A percentile compares a stretch with the other conserved stretches of the same genome.
Evolutionary conservation across 2,888 invertebrate genomes (phyloP).

Genomic region (Rhamnusium bicolor): DNA sequence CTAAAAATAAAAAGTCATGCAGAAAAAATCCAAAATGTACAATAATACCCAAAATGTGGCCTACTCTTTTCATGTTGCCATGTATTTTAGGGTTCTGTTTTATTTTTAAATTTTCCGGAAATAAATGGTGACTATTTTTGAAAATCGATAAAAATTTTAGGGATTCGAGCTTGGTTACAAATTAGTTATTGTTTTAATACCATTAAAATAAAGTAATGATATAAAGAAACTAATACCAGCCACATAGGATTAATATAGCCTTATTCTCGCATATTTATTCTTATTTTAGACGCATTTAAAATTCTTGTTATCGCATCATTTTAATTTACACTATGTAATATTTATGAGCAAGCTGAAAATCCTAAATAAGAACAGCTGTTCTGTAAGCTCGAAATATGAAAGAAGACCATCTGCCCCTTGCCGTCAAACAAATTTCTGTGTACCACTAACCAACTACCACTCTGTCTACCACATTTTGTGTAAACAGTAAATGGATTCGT

Average conservation of each 20-base stretch:
- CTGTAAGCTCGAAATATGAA: not conserved
- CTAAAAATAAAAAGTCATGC: too few relatives aligned
- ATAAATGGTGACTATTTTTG: too few relatives aligned
- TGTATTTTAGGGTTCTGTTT: too few relatives aligned
- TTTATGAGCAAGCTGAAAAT: not conserved
- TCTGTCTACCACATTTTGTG: slow-evolving; percentile 7
- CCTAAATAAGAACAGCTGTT: not conserved
- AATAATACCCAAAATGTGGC: too few relatives aligned
- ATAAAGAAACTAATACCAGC: too few relatives aligned
- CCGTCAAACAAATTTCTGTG: not conserved
- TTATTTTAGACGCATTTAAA: not conserved
- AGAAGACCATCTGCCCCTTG: not conserved
- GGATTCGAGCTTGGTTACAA: too few relatives aligned
- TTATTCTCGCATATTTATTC: not conserved
- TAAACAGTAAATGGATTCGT: slow-evolving; percentile 12
- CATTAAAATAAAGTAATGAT: too few relatives aligned
- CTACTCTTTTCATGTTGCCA: too few relatives aligned
- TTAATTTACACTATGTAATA: not conserved
- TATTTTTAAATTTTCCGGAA: too few relatives aligned
- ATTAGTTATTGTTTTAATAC: too few relatives aligned
- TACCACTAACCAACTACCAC: not conserved
- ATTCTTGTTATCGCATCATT: not conserved
- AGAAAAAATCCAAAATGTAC: too few relatives aligned
- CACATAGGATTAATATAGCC: not conserved
- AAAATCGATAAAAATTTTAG: too few relatives aligned